Evolutionary conservation across 2,888 invertebrate genomes (phyloP).

Genomic region (Camponotus fellah): DNA sequence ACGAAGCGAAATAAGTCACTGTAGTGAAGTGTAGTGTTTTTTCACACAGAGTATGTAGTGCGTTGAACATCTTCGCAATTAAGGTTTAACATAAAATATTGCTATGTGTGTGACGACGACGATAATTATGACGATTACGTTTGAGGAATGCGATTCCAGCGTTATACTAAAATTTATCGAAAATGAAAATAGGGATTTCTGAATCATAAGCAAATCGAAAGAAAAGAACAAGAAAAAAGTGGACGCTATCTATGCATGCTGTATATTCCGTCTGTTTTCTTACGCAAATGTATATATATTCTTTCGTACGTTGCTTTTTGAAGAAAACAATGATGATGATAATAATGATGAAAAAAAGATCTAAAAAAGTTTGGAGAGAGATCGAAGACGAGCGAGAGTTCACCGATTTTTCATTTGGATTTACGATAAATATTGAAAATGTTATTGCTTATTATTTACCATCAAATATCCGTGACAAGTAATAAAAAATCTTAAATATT

Average conservation of each 20-base stretch:
- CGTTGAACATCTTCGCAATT: slow-evolving; percentile 8
- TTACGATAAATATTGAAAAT: neutral
- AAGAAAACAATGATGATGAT: slow-evolving; percentile 31
- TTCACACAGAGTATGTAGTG: slow-evolving; percentile 48
- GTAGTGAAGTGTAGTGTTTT: slow-evolving; percentile 71
- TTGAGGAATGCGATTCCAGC: neutral
- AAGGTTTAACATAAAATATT: slow-evolving; percentile 15
- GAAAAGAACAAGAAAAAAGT: slow-evolving; percentile 26
- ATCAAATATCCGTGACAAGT: neutral
- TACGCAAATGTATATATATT: slow-evolving; percentile 52
- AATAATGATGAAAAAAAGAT: slow-evolving; percentile 23
- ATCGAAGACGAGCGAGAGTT: slow-evolving; percentile 39
- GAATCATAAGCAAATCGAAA: slow-evolving; percentile 49
- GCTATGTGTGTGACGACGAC: slow-evolving; percentile 21
- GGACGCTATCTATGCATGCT: slow-evolving; percentile 53
- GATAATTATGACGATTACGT: slow-evolving; percentile 14
- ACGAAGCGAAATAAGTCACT: slow-evolving; percentile 64
- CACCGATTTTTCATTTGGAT: neutral
- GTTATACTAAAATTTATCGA: neutral
- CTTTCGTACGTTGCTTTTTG: slow-evolving; percentile 62
- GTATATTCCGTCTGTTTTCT: slow-evolving; percentile 69
- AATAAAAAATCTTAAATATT: neutral
- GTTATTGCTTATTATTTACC: neutral
- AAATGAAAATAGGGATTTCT: slow-evolving; percentile 5
- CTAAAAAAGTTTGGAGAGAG: slow-evolving; percentile 17